Evolutionary conservation across 1,140 invertebrate genomes (phyloP).

Genomic region (Psilanteris sp.): DNA sequence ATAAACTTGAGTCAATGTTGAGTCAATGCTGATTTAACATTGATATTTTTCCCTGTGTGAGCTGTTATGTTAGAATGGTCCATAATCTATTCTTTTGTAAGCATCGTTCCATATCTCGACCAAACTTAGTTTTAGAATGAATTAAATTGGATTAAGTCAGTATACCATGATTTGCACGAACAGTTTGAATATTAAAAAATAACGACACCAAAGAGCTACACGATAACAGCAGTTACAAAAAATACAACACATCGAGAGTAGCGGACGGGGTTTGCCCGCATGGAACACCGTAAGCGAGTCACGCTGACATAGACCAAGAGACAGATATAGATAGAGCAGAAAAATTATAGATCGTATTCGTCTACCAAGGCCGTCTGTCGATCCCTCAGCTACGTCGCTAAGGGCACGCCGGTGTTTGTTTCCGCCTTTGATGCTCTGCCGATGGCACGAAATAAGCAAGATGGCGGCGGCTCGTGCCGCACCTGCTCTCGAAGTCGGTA

Average conservation of each 20-base stretch:
- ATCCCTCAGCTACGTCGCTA: conserved; percentile 81
- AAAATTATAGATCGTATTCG: conserved; percentile 65
- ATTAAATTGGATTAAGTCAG: too few species aligned
- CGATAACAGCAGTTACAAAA: conserved; percentile 29
- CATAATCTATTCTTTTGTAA: too few species aligned
- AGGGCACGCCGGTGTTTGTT: conserved; percentile 78
- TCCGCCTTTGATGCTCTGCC: conserved; percentile 80
- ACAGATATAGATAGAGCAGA: conserved; percentile 65
- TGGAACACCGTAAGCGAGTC: conserved; percentile 39
- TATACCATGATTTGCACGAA: too few species aligned
- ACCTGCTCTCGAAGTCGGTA: conserved; percentile 90
- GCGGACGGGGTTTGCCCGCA: conserved; percentile 26
- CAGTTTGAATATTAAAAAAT: too few species aligned
- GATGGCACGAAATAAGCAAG: conserved; percentile 93
- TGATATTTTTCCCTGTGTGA: too few species aligned
- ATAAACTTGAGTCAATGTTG: too few species aligned
- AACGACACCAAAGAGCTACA: too few species aligned
- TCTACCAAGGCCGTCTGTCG: conserved; percentile 79
- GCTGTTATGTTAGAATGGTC: too few species aligned
- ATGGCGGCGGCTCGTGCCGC: conserved; percentile 92
- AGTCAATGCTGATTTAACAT: too few species aligned
- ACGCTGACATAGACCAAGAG: conserved; percentile 60
- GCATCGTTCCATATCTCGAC: too few species aligned
- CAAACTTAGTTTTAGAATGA: too few species aligned
- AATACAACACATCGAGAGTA: conserved; percentile 47